Evolutionary conservation across 2,113 vertebrate species (phyloP).

Genomic region (Pogonocichla stellata): DNA sequence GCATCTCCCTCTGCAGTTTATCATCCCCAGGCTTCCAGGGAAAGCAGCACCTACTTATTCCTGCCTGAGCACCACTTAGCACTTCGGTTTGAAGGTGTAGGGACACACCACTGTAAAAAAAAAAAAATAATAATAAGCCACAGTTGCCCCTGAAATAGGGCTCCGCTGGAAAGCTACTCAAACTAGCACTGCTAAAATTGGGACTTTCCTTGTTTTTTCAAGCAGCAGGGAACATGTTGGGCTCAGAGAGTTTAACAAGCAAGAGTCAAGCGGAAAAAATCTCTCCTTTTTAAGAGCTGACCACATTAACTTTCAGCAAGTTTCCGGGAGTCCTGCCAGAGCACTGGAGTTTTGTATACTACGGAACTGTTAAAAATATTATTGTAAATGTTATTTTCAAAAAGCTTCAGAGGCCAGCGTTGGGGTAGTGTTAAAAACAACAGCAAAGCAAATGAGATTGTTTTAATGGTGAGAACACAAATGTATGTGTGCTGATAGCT

Average conservation of each 20-base stretch:
- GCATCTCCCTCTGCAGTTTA: not conserved
- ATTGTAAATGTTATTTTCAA: conserved; percentile 62
- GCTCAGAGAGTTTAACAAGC: conserved; percentile 59
- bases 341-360: conserved; percentile 56
- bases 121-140: not conserved
- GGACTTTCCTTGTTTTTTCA: conserved; percentile 67
- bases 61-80: not conserved
- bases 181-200: conserved; percentile 47
- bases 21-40: not conserved
- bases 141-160: not conserved
- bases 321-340: conserved; percentile 70
- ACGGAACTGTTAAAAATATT: conserved; percentile 71
- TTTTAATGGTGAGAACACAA: not conserved
- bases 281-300: conserved; percentile 67
- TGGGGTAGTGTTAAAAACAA: conserved; percentile 42
- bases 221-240: conserved; percentile 57
- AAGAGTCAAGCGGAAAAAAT: conserved; percentile 67
- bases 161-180: conserved; percentile 48
- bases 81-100: not conserved
- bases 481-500: not conserved
- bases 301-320: conserved; percentile 65
- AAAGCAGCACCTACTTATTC: not conserved
- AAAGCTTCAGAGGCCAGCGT: conserved; percentile 38
- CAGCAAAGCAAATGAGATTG: conserved; percentile 23
- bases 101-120: not conserved